These are phyloP conservation scores for Sebastes goodei DNA, from an alignment of 2,797 vertebrate genomes.

Conservation along the genomic window DNA sequence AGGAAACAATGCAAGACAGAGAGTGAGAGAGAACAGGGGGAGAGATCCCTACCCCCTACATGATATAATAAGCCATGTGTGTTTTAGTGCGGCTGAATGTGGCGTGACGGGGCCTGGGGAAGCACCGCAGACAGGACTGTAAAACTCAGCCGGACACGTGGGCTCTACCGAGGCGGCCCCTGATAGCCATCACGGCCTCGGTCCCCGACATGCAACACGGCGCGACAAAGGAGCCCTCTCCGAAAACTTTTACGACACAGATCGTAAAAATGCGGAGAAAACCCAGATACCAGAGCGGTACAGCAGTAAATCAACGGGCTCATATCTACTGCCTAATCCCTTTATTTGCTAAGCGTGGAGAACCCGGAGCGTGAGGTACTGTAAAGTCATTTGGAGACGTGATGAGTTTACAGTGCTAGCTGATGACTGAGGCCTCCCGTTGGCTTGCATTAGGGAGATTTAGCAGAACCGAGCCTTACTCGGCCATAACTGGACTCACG, in stretches of 20 bases:
- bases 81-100: constrained; percentile 54
- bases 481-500: constrained; percentile 12
- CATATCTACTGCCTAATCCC: constrained; percentile 22
- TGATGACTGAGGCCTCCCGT: constrained; percentile 33
- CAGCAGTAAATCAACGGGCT: constrained; percentile 36
- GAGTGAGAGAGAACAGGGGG: neutral
- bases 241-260: constrained; percentile 58
- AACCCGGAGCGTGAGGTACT: constrained; percentile 1
- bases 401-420: constrained; percentile 61
- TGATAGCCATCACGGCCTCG: constrained; percentile 40
- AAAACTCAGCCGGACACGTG: constrained; percentile 49
- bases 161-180: constrained; percentile 17
- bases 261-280: constrained; percentile 46
- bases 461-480: constrained; percentile 35
- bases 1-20: neutral
- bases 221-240: constrained; percentile 33
- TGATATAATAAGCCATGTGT: constrained; percentile 48
- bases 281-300: constrained; percentile 17
- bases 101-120: constrained; percentile 64
- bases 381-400: constrained; percentile 46
- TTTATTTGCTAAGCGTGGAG: constrained; percentile 9
- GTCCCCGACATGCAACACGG: neutral
- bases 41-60: neutral
- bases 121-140: constrained; percentile 62
- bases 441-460: constrained; percentile 17